phyloP scores from a whole-genome alignment of 2,888 invertebrate species.

The Siphonodentalium dalli region DNA sequence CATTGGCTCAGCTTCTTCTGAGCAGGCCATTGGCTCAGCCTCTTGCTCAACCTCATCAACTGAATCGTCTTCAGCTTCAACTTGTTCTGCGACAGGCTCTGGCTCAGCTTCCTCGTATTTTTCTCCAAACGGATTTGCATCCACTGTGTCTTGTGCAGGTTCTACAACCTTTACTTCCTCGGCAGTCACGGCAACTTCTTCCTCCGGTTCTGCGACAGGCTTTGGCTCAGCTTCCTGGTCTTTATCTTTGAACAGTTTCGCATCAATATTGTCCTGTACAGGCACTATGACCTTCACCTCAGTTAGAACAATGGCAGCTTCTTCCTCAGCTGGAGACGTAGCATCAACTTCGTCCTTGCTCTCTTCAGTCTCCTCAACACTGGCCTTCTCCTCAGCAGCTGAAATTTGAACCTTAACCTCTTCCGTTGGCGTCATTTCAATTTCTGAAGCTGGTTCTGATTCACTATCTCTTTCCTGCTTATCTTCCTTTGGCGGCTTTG shows the following conservation, averaged over 20 bases:
- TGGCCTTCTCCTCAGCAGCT: neutral
- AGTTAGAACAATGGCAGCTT: neutral
- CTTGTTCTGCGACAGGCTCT: neutral
- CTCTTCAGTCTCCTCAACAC: neutral
- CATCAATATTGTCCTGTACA: neutral
- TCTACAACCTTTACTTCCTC: conserved; percentile 4
- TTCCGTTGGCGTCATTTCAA: neutral
- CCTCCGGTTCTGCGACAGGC: neutral
- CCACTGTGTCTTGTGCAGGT: neutral
- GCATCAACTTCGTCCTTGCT: too few relatives aligned
- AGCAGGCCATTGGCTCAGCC: too few relatives aligned
- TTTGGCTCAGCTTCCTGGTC: neutral
- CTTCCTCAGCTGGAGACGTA: neutral
- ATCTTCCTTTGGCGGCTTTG: neutral
- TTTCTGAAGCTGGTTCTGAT: neutral
- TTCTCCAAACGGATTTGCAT: neutral
- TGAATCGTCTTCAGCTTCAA: neutral
- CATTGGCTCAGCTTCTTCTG: too few relatives aligned
- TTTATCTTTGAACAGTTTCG: conserved; percentile 1
- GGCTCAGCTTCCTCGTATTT: neutral
- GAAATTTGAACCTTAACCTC: neutral
- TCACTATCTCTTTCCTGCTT: conserved; percentile 7
- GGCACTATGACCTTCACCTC: conserved; percentile 7
- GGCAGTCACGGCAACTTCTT: conserved; percentile 5
- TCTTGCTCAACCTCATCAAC: too few relatives aligned